Percentiles rank a stretch among this genome's conserved stretches.
Conservation (phyloP, 2,888 invertebrate genomes). For the Cerastis leucographa region DNA sequence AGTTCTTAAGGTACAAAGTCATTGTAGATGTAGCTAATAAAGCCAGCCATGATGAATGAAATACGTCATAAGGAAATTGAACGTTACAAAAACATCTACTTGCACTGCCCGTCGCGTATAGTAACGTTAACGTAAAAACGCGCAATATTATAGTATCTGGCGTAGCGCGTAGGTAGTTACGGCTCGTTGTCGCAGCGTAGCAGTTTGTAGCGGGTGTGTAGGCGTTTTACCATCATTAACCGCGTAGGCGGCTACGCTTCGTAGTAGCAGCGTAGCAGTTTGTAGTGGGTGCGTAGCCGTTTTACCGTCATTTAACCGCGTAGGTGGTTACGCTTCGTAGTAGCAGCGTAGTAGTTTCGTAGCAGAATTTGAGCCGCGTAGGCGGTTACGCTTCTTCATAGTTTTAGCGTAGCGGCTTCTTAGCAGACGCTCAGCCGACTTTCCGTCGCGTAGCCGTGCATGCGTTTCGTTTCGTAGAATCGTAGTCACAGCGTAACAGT, state of each 20-base stretch:
- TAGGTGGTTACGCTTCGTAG: slow-evolving; percentile 2
- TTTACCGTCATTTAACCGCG: background rate
- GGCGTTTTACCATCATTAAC: background rate
- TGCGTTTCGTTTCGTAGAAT: background rate
- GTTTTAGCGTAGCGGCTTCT: background rate
- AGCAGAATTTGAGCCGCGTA: background rate
- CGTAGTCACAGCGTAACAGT: background rate
- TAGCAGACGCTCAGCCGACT: background rate
- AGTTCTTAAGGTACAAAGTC: background rate
- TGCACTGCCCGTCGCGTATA: background rate
- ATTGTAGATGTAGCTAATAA: background rate
- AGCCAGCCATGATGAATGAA: slow-evolving; percentile 3
- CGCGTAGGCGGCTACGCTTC: slow-evolving; percentile 7
- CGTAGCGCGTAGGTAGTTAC: background rate
- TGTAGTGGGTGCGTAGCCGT: background rate
- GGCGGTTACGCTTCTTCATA: background rate
- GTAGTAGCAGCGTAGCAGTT: background rate
- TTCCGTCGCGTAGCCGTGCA: background rate
- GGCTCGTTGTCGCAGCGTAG: background rate
- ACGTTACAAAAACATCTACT: background rate
- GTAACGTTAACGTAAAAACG: background rate
- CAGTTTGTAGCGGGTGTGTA: background rate
- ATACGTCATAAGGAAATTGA: background rate
- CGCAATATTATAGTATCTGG: background rate
- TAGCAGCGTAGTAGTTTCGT: background rate